phyloP scores from a whole-genome alignment of 1,140 invertebrate species.

The Mactra quadrangularis region DNA sequence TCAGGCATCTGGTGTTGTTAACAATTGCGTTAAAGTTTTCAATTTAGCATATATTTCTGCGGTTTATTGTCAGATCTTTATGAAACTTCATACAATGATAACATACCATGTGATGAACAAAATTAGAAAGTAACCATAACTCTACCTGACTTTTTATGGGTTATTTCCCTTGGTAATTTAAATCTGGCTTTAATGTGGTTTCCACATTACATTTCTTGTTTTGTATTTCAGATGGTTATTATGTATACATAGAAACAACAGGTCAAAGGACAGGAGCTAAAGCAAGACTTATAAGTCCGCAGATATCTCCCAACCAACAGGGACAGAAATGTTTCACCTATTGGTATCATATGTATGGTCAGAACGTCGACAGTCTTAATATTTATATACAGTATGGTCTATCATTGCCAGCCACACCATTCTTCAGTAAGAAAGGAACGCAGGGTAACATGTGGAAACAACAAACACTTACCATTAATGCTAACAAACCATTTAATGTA shows the following conservation, averaged over 20 bases:
- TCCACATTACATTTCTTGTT: too few relatives aligned
- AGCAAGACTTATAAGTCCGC: constrained; percentile 73
- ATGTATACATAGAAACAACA: constrained; percentile 79
- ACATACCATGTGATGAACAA: too few relatives aligned
- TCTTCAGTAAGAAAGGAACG: constrained; percentile 65
- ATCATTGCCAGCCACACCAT: constrained; percentile 53
- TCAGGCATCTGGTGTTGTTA: too few relatives aligned
- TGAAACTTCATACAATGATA: too few relatives aligned
- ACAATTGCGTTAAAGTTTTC: too few relatives aligned
- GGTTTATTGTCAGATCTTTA: too few relatives aligned
- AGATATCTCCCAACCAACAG: constrained; percentile 74
- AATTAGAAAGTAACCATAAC: too few relatives aligned
- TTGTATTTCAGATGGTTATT: constrained; percentile 69
- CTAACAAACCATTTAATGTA: constrained; percentile 66
- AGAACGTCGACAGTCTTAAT: constrained; percentile 72
- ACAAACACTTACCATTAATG: constrained; percentile 60
- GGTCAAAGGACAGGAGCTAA: constrained; percentile 65
- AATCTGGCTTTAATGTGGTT: too few relatives aligned
- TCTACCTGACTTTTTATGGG: too few relatives aligned
- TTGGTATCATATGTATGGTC: constrained; percentile 91
- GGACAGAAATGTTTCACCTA: constrained; percentile 84
- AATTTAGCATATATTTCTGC: too few relatives aligned
- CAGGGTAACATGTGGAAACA: constrained; percentile 71
- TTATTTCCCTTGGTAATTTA: too few relatives aligned
- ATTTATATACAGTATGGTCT: constrained; percentile 72